Evolutionary conservation across 35 echinoderm and acorn worm genomes (phyloP), one percentile per base, ranked within the genome.

Genomic region (Diadema setosum): DNA sequence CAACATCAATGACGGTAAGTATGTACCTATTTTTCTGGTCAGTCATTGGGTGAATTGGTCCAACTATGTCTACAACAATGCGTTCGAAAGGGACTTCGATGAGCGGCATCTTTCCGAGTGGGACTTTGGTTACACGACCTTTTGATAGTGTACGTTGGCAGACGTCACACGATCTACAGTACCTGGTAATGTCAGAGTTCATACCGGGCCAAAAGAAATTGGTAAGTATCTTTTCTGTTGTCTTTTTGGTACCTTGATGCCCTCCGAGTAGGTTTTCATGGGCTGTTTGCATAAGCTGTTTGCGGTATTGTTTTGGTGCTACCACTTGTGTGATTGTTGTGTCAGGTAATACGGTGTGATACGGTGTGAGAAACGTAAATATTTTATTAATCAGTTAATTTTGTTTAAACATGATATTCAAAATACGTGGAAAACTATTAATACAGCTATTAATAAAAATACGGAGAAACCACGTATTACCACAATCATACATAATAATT

Each of bases 181-280:
- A 95, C 16, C 88, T 57, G 2, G 5, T 67, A 0, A 91, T 55
- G 42, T 91, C 88, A 2, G 83, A 39, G 4, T 69, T 39, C 23
- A 91, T 81, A 24, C 93, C 93, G 34, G 93, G 93, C 88, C 93
- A 95, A 43, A 39, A 91, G 44, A 95, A 95, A n/a, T 95, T 37
- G 17, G 93, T 73, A 18, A 87, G 17, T 21, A 95, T 48, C 21
- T 91, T 86, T 24, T 95, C 93, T 14, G 5, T 29, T 2, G 93
- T 95, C 69, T 78, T 91, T 27, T 86, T 81, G 2, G 75, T 17
- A 20, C 88, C 93, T 46, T 81, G 78, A 82, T 95, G 88, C 1
- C 93, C 88, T 32, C 93, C 93, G 14, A 95, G 12, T 32, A 95
- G 40, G 7, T 83, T 85, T 21, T 95, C 88, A 49, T 95, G 88